Conservation (phyloP, 2,113 vertebrate genomes). For the Vulpes ferrilata region DNA sequence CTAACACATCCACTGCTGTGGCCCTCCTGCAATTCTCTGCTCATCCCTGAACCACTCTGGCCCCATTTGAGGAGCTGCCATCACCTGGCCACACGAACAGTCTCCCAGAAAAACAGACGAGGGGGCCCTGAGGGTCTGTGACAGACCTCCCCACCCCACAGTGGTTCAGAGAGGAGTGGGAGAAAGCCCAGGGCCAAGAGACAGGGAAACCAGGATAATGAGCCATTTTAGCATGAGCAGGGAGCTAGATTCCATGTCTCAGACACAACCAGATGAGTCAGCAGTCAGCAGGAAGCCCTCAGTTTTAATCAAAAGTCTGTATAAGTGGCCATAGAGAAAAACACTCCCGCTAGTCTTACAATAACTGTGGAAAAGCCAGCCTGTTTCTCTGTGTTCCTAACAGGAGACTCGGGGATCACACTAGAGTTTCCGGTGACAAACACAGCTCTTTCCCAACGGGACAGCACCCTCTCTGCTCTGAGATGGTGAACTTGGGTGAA, state of each 20-base stretch:
- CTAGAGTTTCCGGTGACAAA: rapidly evolving
- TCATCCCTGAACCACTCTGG: too few relatives aligned
- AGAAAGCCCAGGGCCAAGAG: not conserved
- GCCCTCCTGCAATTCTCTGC: not conserved
- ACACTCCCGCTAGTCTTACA: rapidly evolving
- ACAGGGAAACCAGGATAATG: not conserved
- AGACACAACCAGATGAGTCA: not conserved
- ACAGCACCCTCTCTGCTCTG: not conserved
- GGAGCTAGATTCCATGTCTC: too few relatives aligned
- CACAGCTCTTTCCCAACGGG: rapidly evolving
- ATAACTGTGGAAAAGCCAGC: not conserved
- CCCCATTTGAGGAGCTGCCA: not conserved
- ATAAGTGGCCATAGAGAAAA: not conserved
- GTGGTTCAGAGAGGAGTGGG: too few relatives aligned
- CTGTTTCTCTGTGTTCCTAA: not conserved
- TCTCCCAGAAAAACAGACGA: not conserved
- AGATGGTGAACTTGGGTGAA: rapidly evolving
- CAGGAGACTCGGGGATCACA: rapidly evolving
- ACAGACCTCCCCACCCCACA: not conserved
- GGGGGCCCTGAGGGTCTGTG: not conserved
- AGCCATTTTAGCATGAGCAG: not conserved
- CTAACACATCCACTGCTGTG: not conserved
- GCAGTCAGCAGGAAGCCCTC: rapidly evolving
- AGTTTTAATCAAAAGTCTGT: not conserved
- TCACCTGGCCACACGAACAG: rapidly evolving